Evolutionary conservation across 2,797 vertebrate species (phyloP), one percentile per base, ranked within the genome.

Genomic region (Ctenopoma multispine): DNA sequence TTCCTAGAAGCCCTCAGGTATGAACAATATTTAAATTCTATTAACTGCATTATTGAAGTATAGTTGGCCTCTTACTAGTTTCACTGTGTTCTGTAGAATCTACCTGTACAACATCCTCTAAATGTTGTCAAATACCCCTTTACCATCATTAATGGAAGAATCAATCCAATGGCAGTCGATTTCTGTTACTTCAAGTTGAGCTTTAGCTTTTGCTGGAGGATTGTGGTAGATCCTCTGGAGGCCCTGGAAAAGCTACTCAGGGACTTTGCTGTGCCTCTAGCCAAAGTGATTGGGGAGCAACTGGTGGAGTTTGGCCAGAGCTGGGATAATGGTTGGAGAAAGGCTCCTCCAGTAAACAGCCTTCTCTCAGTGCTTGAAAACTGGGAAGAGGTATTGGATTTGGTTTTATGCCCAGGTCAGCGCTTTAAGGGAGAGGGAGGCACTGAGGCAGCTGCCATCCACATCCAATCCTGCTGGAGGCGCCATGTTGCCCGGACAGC

Each of bases 381-480:
- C 70, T 77, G 77, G 0, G 48, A 86, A 53, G 63, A 89, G 13
- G 90, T 96, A 70, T 82, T 81, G 58, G 85, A 79, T 63, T 63
- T 94, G 58, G 41, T 95, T 40, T 81, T 46, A 9, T 50, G 61
- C 31, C 94, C 94, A 4, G 96, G 91, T 81, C 96, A 92, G 79
- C 91, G 94, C 50, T 95, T 93, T 89, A 93, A 87, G 82, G 95
- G 96, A 75, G 92, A 80, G 38, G 87, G 91, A 23, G 95, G 95
- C 5, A 31, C 2, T 0, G 59, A 82, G 13, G 87, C 75, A 0
- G 96, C 96, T 3, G 93, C 93, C 23, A 71, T 86, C 36, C 89
- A 55, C 85, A 94, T 96, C 74, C 95, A 95, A 73, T 90, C 95
- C 66, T 89, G 83, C 1, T 97, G 96, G 95, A 92, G 93, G 77